Evolutionary conservation across 2,113 vertebrate genomes (phyloP).

Genomic region (Seriola quinqueradiata): DNA sequence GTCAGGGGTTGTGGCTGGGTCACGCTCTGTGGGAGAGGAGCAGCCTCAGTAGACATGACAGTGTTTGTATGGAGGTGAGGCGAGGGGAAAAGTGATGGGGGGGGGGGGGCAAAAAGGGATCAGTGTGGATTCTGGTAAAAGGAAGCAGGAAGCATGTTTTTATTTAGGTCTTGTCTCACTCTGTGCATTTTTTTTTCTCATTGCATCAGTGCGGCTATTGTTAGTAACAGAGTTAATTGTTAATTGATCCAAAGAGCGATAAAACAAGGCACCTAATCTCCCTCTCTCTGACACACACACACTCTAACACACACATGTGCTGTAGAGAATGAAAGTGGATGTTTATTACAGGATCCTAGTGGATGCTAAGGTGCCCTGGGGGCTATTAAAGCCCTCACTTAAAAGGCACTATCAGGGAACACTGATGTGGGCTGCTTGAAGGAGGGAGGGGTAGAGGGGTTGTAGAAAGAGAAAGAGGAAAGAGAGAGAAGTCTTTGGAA

Average conservation of each 20-base stretch:
- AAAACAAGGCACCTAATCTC: constrained; percentile 66
- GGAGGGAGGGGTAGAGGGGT: constrained; percentile 27
- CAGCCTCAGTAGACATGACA: constrained; percentile 56
- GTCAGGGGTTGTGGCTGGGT: constrained; percentile 81
- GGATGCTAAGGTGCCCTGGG: constrained; percentile 72
- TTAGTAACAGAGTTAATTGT: constrained; percentile 71
- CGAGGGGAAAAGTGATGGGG: constrained; percentile 24
- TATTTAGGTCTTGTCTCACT: constrained; percentile 43
- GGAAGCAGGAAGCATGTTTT: constrained; percentile 53
- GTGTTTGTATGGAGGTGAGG: constrained; percentile 43
- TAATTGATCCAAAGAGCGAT: constrained; percentile 75
- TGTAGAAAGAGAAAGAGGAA: constrained; percentile 36
- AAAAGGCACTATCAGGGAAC: constrained; percentile 71
- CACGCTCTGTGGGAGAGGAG: constrained; percentile 72
- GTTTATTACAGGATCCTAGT: constrained; percentile 81
- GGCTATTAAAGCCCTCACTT: constrained; percentile 76
- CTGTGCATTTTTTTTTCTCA: background rate
- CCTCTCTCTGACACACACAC: constrained; percentile 6
- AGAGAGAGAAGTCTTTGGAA: constrained; percentile 60
- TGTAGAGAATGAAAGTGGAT: constrained; percentile 70
- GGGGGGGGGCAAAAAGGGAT: constrained; percentile 9
- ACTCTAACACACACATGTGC: constrained; percentile 9
- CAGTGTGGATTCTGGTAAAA: constrained; percentile 23
- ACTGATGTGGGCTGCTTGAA: constrained; percentile 51
- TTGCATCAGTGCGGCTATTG: constrained; percentile 51